A percentile compares a stretch with the other conserved stretches of the same genome.
Conservation (phyloP, 2,797 vertebrate genomes). For the Corythornis leucogaster region DNA sequence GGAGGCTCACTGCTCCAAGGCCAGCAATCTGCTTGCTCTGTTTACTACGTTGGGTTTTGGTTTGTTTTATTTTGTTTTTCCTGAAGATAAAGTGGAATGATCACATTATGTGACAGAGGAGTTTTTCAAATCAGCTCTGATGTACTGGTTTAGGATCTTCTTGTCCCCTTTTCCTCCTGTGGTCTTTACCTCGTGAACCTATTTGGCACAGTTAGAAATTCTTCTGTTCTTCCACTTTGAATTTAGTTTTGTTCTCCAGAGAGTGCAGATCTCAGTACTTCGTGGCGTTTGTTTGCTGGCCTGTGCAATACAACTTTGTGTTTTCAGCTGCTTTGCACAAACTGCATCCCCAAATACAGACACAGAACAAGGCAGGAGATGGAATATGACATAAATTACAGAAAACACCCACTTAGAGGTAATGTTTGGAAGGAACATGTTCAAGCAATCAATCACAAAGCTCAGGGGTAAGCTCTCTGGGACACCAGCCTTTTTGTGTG, state of each 20-base stretch:
- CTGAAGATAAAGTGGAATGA: conserved; percentile 31
- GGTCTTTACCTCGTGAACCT: neutral
- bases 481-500: neutral
- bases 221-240: neutral
- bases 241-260: neutral
- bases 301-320: neutral
- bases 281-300: neutral
- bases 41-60: neutral
- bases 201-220: neutral
- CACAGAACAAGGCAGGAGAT: neutral
- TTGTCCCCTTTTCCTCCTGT: neutral
- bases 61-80: neutral
- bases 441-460: conserved; percentile 30
- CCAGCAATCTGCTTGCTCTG: conserved; percentile 45
- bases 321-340: neutral
- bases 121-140: neutral
- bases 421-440: conserved; percentile 1
- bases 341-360: conserved; percentile 18
- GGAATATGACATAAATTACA: conserved; percentile 55
- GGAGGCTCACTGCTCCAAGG: conserved; percentile 58
- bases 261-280: neutral
- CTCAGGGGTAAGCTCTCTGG: conserved; percentile 28
- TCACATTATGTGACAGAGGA: conserved; percentile 2
- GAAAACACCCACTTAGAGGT: neutral
- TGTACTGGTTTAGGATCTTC: neutral